Evolutionary conservation across 1,140 invertebrate species (phyloP), one percentile per base, ranked within the genome.

Genomic region (Drosophila lacertosa): DNA sequence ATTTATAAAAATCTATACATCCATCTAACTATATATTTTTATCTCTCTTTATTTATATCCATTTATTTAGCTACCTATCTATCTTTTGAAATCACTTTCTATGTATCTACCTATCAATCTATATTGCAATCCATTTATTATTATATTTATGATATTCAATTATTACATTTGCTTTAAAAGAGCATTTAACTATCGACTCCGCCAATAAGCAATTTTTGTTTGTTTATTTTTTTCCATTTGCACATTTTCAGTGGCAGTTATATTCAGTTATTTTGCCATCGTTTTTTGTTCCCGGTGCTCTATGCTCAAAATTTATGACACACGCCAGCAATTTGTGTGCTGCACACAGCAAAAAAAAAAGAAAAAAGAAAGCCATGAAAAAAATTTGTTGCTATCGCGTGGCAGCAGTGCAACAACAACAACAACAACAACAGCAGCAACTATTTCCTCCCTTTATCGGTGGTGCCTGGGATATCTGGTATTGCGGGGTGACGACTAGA

Each of bases 291-390:
- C 37, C 53, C 35, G 20, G 47, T 51, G 15, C 37, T 44, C 39
- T 42, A 48, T 68, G 70, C 71, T 80, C 45, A 51, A 72, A 83
- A 83, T 84, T 84, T 83, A 83, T 84, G 79, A 72, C 75, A 74
- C 71, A 60, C 80, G 71, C 59, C 62, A 68, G 51, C 79, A 77
- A 70, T 82, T 77, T 77, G 51, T 81, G 69, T 66, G 72, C 53
- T 37, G 39, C 51, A 68, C 55, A 59, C 29, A 53, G 32, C 33
- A 13, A 53, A 13, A 22, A 33, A 48, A 58, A 59, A 10, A 45
- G 48, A 10, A 53, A 35, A 42, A 39, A 37, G 20, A 70, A 5
- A 9, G 26, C 26, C 7, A 29, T 29, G 11, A 29, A 58, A 60
- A 44, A 65, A 59, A 65, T 74, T 63, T 70, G 71, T 74, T 74